Evolutionary conservation across 2,888 invertebrate genomes (phyloP), one percentile per base, ranked within the genome.

Genomic region (Eristalis intricaria): DNA sequence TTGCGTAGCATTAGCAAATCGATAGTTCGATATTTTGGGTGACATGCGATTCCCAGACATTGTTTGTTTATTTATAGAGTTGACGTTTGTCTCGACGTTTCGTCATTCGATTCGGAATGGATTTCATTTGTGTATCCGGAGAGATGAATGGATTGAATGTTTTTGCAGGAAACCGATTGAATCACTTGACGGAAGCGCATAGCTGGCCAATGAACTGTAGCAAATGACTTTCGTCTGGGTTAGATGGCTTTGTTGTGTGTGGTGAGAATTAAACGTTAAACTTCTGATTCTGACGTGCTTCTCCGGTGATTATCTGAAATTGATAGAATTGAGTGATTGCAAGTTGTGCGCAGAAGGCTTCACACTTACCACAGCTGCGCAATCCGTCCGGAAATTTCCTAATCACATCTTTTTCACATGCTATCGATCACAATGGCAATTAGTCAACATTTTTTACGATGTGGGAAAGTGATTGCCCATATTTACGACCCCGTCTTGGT

Each of bases 21-120:
- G 29, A 61, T 32, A 35, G 43, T 4, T 58, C 11, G 40, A 60
- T 68, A 32, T 69, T 64, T 23, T 50, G 58, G 22, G 40, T 7
- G 74, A 32, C 32, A 29, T 50, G 4, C n/a, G 19, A 40, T 81
- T 85, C 50, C 63, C 56, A 82, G 19, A 77, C 61, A 76, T 77
- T 81, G 66, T 73, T 68, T 64, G 69, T 69, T 82, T 86, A 86
- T 86, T 78, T 86, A 74, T 86, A 78, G 85, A 82, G 43, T 40
- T 86, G 82, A 82, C 82, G 77, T 32, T 23, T 29, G 26, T 60
- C 26, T 13, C 26, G 60, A 13, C 60, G 23, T 26, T 26, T 29
- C 26, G 50, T 50, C 50, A 50, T 19, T 50, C 50, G 19, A 19
- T 19, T 50, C 50, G 19, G 19, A 50, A 1, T 19, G 19, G 19